phyloP scores from a whole-genome alignment of 64 coral and sea anemone species.

The Montipora capricornis region DNA sequence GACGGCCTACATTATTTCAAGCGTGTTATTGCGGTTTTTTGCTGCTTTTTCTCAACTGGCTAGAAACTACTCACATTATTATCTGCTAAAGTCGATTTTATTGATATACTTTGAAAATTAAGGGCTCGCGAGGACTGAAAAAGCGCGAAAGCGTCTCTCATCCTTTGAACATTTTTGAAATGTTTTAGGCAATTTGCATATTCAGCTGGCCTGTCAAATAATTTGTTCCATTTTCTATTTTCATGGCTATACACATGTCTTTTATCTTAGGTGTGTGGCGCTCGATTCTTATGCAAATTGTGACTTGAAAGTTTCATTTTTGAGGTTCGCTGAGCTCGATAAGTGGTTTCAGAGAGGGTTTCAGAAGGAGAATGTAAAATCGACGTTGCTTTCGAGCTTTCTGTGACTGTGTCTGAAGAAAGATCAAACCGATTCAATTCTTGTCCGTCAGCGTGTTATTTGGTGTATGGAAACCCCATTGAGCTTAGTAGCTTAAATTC shows the following conservation, averaged over 20 bases:
- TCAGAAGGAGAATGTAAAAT: constrained; percentile 32
- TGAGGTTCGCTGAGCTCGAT: not conserved
- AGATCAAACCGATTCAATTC: not conserved
- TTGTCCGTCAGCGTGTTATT: not conserved
- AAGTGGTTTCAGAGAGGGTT: not conserved
- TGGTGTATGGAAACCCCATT: not conserved
- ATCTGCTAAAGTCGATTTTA: constrained; percentile 29
- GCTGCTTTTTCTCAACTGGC: constrained; percentile 5
- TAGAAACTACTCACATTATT: constrained; percentile 38
- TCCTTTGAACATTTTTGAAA: constrained; percentile 62
- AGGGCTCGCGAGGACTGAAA: not conserved
- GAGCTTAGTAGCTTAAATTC: not conserved
- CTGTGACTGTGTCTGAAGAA: not conserved
- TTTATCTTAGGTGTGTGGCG: constrained; percentile 60
- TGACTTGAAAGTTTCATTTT: constrained; percentile 1
- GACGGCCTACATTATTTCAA: constrained; percentile 50
- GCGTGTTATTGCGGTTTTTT: constrained; percentile 51
- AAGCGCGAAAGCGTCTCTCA: not conserved
- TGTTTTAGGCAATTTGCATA: constrained; percentile 84
- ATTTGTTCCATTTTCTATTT: constrained; percentile 64
- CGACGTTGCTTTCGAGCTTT: not conserved
- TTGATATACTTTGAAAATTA: not conserved
- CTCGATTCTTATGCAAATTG: constrained; percentile 73
- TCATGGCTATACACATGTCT: constrained; percentile 78
- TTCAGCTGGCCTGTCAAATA: constrained; percentile 53